Conservation (phyloP, 2,888 invertebrate genomes). For the Malthinus flaveolus region DNA sequence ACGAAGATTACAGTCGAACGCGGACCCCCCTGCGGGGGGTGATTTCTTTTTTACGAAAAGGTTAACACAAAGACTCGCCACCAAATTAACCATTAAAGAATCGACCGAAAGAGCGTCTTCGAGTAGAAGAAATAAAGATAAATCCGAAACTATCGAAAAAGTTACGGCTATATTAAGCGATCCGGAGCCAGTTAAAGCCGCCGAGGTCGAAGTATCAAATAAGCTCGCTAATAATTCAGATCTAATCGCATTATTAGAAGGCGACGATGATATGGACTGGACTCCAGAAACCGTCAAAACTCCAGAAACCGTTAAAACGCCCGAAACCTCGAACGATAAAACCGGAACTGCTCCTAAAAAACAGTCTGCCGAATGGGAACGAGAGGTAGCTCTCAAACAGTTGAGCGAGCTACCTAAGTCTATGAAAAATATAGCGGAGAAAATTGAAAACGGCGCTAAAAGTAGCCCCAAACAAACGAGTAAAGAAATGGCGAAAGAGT, state of each 20-base stretch:
- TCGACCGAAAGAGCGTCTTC: not conserved
- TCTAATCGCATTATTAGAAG: conserved; percentile 61
- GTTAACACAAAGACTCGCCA: conserved; percentile 58
- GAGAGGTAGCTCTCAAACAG: conserved; percentile 62
- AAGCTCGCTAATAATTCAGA: conserved; percentile 57
- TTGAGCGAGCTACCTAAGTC: conserved; percentile 55
- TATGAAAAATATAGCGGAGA: not conserved
- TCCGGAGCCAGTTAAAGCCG: conserved; percentile 8
- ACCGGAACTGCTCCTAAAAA: conserved; percentile 1
- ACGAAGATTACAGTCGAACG: conserved; percentile 53
- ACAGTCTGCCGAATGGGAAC: conserved; percentile 51
- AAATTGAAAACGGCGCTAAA: not conserved
- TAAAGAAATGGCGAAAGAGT: not conserved
- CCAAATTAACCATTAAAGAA: conserved; percentile 41
- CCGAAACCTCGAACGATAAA: not conserved
- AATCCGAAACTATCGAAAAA: not conserved
- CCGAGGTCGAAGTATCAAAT: conserved; percentile 34
- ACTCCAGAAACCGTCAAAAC: not conserved
- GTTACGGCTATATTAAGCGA: conserved; percentile 2
- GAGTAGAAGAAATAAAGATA: conserved; percentile 1
- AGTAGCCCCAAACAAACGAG: not conserved
- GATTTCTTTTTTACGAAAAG: conserved; percentile 60
- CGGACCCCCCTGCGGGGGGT: conserved; percentile 50
- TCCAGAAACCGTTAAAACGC: no score
- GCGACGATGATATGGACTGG: conserved; percentile 54